phyloP scores from a whole-genome alignment of 2,113 vertebrate genomes.

The Ceratotherium simum region DNA sequence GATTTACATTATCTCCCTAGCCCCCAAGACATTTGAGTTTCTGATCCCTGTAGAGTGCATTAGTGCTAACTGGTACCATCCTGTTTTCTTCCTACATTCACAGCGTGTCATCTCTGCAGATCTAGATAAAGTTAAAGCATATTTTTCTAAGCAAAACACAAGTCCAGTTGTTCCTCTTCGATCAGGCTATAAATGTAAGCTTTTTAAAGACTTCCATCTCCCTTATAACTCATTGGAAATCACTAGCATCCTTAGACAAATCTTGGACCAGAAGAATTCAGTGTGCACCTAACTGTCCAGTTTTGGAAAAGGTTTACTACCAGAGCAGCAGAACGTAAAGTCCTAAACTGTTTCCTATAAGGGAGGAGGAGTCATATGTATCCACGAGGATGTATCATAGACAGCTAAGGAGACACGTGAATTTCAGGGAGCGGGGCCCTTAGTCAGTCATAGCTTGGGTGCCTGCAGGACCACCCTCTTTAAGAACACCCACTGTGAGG shows the following conservation, averaged over 20 bases:
- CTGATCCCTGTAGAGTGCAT: not conserved
- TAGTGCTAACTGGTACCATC: not conserved
- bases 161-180: not conserved
- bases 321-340: not conserved
- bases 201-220: not conserved
- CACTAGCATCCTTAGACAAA: not conserved
- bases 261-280: not conserved
- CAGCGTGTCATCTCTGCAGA: not conserved
- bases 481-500: not conserved
- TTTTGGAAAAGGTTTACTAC: not conserved
- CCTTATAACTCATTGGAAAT: not conserved
- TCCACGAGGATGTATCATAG: fast-evolving
- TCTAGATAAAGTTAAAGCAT: not conserved
- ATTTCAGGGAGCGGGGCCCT: not conserved
- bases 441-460: not conserved
- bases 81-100: not conserved
- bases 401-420: not conserved
- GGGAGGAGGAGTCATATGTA: not conserved
- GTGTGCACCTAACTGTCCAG: not conserved
- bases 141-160: slow-evolving; percentile 37
- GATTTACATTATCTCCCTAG: not conserved
- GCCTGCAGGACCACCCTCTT: not conserved
- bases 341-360: not conserved
- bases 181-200: not conserved
- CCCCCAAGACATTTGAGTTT: not conserved